Evolutionary conservation across 2,888 invertebrate species (phyloP), one percentile per base, ranked within the genome.

Genomic region (Zaprionus bogoriensis): DNA sequence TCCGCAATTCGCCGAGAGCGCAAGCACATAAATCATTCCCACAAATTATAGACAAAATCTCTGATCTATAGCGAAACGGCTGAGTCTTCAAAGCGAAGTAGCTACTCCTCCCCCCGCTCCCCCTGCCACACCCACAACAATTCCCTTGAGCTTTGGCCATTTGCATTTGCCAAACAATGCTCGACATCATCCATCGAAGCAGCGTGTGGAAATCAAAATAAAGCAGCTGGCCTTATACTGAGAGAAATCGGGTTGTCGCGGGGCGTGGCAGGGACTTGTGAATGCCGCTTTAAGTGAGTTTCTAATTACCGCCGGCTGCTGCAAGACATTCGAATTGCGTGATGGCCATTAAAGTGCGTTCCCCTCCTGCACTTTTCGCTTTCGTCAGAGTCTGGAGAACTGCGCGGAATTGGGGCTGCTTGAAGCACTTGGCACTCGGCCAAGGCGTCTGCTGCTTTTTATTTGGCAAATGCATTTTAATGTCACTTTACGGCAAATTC

Each of bases 391-490:
- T 55, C 73, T n/a, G 27, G 14, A 36, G 7, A 36, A 14, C 17
- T 44, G 36, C 20, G 19, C 12, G 30, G 44, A 10, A 19, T 32
- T 12, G 12, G n/a, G n/a, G 5, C n/a, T 12, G 20, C 46, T 12
- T 44, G 30, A 41, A 23, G 19, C 38, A 45, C 38, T 77, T 80
- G 75, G 84, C 75, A 32, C 30, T 14, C 27, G 60, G 74, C 84
- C 79, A 81, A 48, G 12, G 42, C 46, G 45, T 59, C 54, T 57
- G 47, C 59, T 67, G 60, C 36, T 59, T 63, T 76, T 63, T 69
- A 69, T 77, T 80, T 80, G 78, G 63, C 75, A 77, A 84, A 77
- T 77, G 78, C 78, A 77, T 74, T 84, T 80, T 74, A 64, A 74
- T 77, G 78, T 66, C 84, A 64, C 74, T 74, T 77, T 67, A 47